A percentile compares a stretch with the other conserved stretches of the same genome.
Conservation (phyloP, 2,797 vertebrate genomes). For the Mallotus villosus region DNA sequence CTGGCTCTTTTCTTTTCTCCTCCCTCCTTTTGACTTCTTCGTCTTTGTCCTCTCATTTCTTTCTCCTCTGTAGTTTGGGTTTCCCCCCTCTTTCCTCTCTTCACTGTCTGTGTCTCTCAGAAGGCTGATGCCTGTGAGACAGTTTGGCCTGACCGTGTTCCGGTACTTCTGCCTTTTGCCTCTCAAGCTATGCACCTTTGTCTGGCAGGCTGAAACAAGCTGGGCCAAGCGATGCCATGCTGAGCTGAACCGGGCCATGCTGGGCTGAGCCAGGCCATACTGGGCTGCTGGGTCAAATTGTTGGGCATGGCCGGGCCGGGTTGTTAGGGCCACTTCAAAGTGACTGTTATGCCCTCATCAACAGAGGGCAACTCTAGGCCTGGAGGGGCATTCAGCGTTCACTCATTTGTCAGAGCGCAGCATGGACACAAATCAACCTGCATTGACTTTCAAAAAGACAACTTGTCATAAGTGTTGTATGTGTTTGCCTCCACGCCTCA, state of each 20-base stretch:
- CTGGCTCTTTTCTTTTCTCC: slow-evolving; percentile 36
- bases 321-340: background rate
- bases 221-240: background rate
- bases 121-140: slow-evolving; percentile 39
- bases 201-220: slow-evolving; percentile 37
- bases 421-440: background rate
- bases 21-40: slow-evolving; percentile 33
- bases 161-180: slow-evolving; percentile 39
- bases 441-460: background rate
- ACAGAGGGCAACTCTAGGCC: background rate
- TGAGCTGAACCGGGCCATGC: too few relatives aligned
- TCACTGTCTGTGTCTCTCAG: slow-evolving; percentile 29
- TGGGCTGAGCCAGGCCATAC: slow-evolving; percentile 13
- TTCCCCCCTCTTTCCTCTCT: slow-evolving; percentile 16
- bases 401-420: background rate
- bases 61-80: slow-evolving; percentile 36
- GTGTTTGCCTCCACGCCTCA: slow-evolving; percentile 30
- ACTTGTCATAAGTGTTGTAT: background rate
- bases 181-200: slow-evolving; percentile 60
- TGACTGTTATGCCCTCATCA: background rate
- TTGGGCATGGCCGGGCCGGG: too few relatives aligned
- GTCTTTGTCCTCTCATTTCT: slow-evolving; percentile 25
- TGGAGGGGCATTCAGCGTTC: background rate
- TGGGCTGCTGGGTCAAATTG: background rate
- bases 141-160: slow-evolving; percentile 33